Conservation (phyloP, 2,797 vertebrate genomes). For the Mus minutoides region DNA sequence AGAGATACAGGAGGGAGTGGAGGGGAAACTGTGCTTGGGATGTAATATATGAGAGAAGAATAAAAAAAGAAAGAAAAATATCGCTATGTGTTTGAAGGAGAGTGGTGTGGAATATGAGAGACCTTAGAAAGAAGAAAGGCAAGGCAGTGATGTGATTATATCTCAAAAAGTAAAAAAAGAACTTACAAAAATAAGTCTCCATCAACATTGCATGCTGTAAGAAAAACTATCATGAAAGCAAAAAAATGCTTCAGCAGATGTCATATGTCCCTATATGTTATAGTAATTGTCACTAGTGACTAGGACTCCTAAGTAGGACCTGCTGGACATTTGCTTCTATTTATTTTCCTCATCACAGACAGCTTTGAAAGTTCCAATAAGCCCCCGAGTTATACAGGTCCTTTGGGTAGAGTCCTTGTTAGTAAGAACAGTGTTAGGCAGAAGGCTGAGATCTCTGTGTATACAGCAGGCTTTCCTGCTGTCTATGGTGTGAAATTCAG, state of each 20-base stretch:
- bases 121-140: background rate
- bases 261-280: background rate
- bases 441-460: background rate
- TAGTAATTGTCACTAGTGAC: background rate
- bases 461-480: background rate
- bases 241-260: background rate
- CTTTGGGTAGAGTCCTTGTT: background rate
- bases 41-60: background rate
- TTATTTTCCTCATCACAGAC: background rate
- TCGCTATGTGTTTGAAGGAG: background rate
- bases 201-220: background rate
- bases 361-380: background rate
- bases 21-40: background rate
- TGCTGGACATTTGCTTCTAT: background rate
- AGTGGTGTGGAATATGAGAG: too few species aligned
- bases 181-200: background rate
- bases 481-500: background rate
- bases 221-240: background rate
- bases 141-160: background rate
- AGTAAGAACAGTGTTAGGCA: background rate
- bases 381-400: background rate
- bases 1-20: background rate
- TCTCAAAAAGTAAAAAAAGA: background rate
- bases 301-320: background rate
- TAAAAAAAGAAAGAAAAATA: background rate